Percentiles rank a stretch among this genome's conserved stretches.
Conservation (phyloP, 2,797 vertebrate species). For the Sebastes minor region DNA sequence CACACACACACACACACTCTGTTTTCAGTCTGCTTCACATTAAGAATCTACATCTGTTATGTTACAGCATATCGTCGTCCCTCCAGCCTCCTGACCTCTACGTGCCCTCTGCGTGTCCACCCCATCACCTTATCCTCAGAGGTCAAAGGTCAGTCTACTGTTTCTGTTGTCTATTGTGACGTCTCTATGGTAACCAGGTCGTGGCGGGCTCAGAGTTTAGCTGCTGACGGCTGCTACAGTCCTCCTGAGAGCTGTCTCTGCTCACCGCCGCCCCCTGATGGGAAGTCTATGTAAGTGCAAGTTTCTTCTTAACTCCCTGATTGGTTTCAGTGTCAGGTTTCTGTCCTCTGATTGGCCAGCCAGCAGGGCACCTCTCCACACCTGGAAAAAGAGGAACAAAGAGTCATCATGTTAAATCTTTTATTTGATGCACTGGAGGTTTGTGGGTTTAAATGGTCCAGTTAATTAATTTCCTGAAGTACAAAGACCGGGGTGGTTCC, state of each 20-base stretch:
- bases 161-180: conserved; percentile 29
- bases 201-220: conserved; percentile 7
- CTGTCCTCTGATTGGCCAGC: conserved; percentile 69
- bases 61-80: neutral
- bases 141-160: conserved; percentile 33
- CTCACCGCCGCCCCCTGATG: conserved; percentile 2
- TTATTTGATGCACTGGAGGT: no score
- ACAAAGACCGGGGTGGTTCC: no score
- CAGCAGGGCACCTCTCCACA: conserved; percentile 71
- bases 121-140: neutral
- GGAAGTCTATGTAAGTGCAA: conserved; percentile 41
- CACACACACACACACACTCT: neutral
- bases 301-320: neutral
- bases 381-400: conserved; percentile 29
- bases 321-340: conserved; percentile 48
- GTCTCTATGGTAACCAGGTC: conserved; percentile 44
- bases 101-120: neutral
- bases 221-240: neutral
- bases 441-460: no score
- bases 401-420: neutral
- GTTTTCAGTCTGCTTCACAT: neutral
- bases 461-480: no score
- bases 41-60: neutral
- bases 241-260: neutral
- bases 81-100: neutral